Base-by-base conservation (phyloP, 2,113 vertebrate genomes). In the Todiramphus chloris region DNA sequence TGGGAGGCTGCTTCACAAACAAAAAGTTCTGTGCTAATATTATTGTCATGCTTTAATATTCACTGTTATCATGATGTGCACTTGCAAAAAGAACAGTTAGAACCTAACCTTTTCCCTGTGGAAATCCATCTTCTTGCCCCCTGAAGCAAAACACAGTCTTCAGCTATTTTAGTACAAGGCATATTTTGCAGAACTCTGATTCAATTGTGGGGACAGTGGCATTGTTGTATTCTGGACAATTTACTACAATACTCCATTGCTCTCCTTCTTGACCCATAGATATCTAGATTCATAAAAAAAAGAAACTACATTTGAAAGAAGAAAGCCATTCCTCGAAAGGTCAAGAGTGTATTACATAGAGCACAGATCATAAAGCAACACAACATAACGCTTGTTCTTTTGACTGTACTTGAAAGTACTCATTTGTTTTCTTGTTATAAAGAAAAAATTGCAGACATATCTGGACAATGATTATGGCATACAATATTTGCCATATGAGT, bases 271-370 rank as follows among this genome's bases (percentile, higher is more conserved):
- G 63, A 95, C 75, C 78, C 37, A 50, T 1, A 58, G 70, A 44
- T 13, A 64, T 11, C 7, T 4, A n/a, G 63, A 74, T 25, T 62
- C 28, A 85, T 56, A 59, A 79, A 90, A 90, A 93, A 94, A 84
- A 82, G 58, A 94, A 94, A 87, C 41, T 51, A 23, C n/a, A 70
- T 62, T 62, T 91, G 89, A 91, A 91, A 91, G 84, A 85, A 94
- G 68, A 79, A 94, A 16, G 13, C 9, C 0, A 0, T 64, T 82
- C 41, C 50, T 87, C 63, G 84, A 88, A 96, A 96, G 84, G 87
- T 94, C 94, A 96, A 51, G 43, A 58, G 41, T 90, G 59, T 85
- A 89, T 80, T 93, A 90, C 77, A 93, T 2, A 44, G 28, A 90
- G 78, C 70, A 91, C 55, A 90, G 55, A 86, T 90, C 75, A 86